Base-by-base conservation (phyloP, 2,888 invertebrate species). In the Noctua janthe region DNA sequence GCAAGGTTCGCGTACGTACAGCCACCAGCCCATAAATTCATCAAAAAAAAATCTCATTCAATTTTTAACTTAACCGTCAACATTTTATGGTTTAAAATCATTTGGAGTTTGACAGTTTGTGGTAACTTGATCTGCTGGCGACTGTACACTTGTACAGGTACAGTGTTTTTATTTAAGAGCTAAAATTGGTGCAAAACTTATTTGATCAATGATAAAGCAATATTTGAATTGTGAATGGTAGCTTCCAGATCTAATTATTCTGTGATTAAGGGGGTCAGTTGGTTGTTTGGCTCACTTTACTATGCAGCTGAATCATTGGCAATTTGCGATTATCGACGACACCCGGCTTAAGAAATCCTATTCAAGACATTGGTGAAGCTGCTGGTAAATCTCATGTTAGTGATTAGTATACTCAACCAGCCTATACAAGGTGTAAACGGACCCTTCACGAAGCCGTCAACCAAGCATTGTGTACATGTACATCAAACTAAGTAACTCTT, bases 201-300 rank as follows among this genome's bases (percentile, higher is more conserved):
- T 85, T 85, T 74, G 11, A n/a, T 67, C 85, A 67, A 54, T 74
- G 49, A 67, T 29, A 23, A 10, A 49, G 71, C 66, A 83, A 81
- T 66, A 74, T 85, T 75, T 73, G 62, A 73, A 78, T 35, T 87
- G 80, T 79, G 59, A 70, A 74, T 81, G 82, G 76, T 80, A 88
- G 83, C 85, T 87, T 85, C 67, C 71, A 78, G 78, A 82, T 87
- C 83, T 69, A 59, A 74, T 74, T 77, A 43, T 82, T 74, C 66
- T 88, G 81, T 84, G 76, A 88, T 81, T 43, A n/a, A 76, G n/a
- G 59, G 71, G 69, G 54, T 75, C 78, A 82, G 67, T 69, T 67
- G 72, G 70, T 75, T 87, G 74, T 81, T 74, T 79, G 72, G 47
- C 78, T 74, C 79, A 87, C 85, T 81, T 71, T 49, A 47, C 66